Evolutionary conservation across 2,113 vertebrate genomes (phyloP), one percentile per base, ranked within the genome.

Genomic region (Microtus oregoni): DNA sequence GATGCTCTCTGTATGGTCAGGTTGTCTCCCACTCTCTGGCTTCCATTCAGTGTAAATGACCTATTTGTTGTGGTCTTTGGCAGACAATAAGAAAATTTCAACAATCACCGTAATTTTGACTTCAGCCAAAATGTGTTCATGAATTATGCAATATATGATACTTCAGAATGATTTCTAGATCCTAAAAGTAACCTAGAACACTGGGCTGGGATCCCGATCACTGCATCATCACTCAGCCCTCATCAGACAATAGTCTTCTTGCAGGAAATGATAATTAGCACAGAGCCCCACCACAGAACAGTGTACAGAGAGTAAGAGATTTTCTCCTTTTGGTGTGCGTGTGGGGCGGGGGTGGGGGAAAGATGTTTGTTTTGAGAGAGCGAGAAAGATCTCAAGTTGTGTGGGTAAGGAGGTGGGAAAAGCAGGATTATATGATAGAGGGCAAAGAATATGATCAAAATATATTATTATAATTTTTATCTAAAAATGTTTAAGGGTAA

Each of bases 41-140:
- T 96, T 55, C 96, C 96, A 97, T 97, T 97, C 97, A 98, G 90
- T 97, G 89, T 97, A 96, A 98, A 98, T 97, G 96, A 95, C 95
- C 95, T 97, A 95, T 97, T 97, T 98, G 96, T 55, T 86, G 67
- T 94, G 4, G 12, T 82, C 30, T 93, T 0, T 94, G 81, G 7
- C 5, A 93, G 97, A 96, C 96, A 98, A 98, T 97, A 98, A 58
- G 98, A 98, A 97, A 98, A 89, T 95, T 98, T 98, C 98, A 97
- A 96, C 98, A 97, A 98, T 98, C 97, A 89, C 98, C 63, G 87
- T 96, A 98, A 98, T 98, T 96, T 96, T 97, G 90, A 98, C 96
- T 92, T 97, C 82, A 96, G 97, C 96, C 95, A 98, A 98, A 98
- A 95, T 97, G 94, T 98, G 95, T 95, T 93, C 95, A 97, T 96